Percentiles rank a stretch among this genome's conserved stretches.
Evolutionary conservation across 1,140 invertebrate genomes (phyloP).

Genomic region (Pararge aegeria): DNA sequence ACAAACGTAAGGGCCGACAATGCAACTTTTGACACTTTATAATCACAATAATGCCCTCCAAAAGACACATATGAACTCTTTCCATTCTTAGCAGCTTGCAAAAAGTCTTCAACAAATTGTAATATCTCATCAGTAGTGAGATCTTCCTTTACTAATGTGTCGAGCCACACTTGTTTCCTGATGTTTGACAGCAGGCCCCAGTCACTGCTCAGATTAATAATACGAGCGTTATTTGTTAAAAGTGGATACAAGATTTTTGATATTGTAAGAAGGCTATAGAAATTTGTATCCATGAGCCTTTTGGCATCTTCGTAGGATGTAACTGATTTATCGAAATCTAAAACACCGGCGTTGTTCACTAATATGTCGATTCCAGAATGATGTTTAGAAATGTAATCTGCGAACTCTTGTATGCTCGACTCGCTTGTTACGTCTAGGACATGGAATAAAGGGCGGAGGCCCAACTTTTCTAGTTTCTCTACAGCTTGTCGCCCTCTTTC

Average conservation of each 20-base stretch:
- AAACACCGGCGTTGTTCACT: conserved; percentile 92
- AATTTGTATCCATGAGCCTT: conserved; percentile 86
- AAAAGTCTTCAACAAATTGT: conserved; percentile 83
- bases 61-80: conserved; percentile 80
- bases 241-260: conserved; percentile 86
- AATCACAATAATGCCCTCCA: conserved; percentile 81
- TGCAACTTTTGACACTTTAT: conserved; percentile 87
- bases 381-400: conserved; percentile 81
- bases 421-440: conserved; percentile 84
- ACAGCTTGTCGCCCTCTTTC: conserved; percentile 82
- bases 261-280: conserved; percentile 83
- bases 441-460: conserved; percentile 82
- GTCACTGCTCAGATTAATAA: conserved; percentile 88
- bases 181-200: conserved; percentile 82
- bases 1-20: conserved; percentile 84
- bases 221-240: conserved; percentile 83
- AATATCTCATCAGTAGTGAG: conserved; percentile 81
- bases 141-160: conserved; percentile 76
- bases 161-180: conserved; percentile 77
- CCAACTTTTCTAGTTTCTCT: conserved; percentile 76
- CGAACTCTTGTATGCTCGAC: conserved; percentile 82
- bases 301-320: conserved; percentile 86
- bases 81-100: conserved; percentile 73
- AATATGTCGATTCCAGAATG: conserved; percentile 90
- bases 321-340: conserved; percentile 83